Evolutionary conservation across 2,888 invertebrate genomes (phyloP).

Genomic region (Chalcis sispes): DNA sequence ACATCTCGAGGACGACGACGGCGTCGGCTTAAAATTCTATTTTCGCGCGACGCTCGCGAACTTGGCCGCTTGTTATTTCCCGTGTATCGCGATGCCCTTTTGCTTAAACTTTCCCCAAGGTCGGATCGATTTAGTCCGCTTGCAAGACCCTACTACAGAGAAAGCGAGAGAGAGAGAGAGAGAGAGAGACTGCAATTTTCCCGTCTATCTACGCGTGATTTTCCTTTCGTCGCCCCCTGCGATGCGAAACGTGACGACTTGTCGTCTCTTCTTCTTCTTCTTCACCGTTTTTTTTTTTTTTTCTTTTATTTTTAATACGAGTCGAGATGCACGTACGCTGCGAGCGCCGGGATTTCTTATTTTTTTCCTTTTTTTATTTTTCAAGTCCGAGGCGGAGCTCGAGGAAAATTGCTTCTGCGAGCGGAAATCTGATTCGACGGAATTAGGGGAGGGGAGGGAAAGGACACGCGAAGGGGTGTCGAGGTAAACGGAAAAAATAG

Average conservation of each 20-base stretch:
- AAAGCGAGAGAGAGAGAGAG: background rate
- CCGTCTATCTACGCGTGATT: conserved; percentile 28
- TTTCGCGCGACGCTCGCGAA: conserved; percentile 36
- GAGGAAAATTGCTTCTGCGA: too few relatives aligned
- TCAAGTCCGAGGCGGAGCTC: too few relatives aligned
- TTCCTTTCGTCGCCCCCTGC: background rate
- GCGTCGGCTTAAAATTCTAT: conserved; percentile 41
- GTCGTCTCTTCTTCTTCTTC: background rate
- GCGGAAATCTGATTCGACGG: too few relatives aligned
- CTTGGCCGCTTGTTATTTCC: conserved; percentile 32
- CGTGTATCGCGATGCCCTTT: conserved; percentile 41
- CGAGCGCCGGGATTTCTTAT: too few relatives aligned
- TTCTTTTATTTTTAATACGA: too few relatives aligned
- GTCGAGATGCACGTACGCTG: too few relatives aligned
- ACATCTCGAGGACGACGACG: background rate
- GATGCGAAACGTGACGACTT: too few relatives aligned
- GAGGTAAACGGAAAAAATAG: too few relatives aligned
- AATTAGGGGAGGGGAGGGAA: too few relatives aligned
- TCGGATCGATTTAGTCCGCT: conserved; percentile 38
- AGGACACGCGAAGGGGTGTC: too few relatives aligned
- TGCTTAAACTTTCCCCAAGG: conserved; percentile 42
- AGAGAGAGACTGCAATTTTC: conserved; percentile 24
- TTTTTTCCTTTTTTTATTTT: too few relatives aligned
- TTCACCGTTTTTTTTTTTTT: too few relatives aligned
- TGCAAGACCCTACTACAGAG: background rate